Evolutionary conservation across 2,797 vertebrate genomes (phyloP).

Genomic region (Aselliscus stoliczkanus): DNA sequence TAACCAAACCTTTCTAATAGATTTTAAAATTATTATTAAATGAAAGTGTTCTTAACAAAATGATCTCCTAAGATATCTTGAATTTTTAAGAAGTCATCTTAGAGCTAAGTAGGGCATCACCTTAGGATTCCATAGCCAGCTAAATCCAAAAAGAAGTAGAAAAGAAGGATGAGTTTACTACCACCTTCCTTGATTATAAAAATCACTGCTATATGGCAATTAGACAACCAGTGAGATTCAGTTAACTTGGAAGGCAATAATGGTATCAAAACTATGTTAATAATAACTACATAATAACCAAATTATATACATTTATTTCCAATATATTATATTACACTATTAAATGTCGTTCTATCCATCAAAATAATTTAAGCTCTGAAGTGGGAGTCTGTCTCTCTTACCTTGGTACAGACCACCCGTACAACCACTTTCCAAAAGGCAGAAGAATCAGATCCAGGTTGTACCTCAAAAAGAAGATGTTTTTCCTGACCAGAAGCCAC

Average conservation of each 20-base stretch:
- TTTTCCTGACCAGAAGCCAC: constrained; percentile 93
- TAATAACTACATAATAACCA: background rate
- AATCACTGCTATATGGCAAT: background rate
- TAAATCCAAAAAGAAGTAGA: background rate
- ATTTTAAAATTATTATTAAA: background rate
- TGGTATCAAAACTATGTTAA: background rate
- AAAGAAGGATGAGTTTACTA: background rate
- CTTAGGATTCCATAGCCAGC: background rate
- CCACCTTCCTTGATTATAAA: background rate
- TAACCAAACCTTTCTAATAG: background rate
- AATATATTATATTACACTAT: background rate
- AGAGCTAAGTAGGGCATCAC: background rate
- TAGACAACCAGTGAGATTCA: background rate
- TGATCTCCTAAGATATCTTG: background rate
- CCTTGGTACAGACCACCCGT: constrained; percentile 96
- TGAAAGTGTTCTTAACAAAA: constrained; percentile 48
- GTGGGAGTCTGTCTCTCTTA: constrained; percentile 74
- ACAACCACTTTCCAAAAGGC: constrained; percentile 97
- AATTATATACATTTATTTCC: constrained; percentile 19
- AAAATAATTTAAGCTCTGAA: background rate
- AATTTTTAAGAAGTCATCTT: constrained; percentile 8
- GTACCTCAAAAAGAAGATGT: constrained; percentile 96
- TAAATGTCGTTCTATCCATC: constrained; percentile 3
- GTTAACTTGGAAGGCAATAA: background rate
- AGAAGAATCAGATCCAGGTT: constrained; percentile 93